Base-by-base conservation (phyloP, 2,888 invertebrate genomes). In the Lasioglossum oenotherae region DNA sequence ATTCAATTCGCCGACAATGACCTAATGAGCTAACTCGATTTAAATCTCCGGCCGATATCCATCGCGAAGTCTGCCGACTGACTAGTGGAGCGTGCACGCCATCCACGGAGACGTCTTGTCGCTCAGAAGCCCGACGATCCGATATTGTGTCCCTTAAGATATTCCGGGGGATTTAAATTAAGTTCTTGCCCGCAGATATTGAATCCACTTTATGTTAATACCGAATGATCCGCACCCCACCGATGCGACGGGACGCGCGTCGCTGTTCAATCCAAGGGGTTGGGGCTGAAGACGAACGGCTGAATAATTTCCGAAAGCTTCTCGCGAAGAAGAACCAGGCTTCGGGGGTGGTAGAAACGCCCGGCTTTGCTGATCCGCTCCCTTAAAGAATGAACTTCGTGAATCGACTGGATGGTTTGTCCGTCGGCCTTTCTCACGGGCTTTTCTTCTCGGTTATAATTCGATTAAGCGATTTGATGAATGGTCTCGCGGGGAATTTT, bases 181-280 rank as follows among this genome's bases (percentile, higher is more conserved):
- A 93, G 93, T 92, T 92, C 92, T 92, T 91, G 86, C 84, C 87
- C 87, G 85, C 84, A 91, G 92, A 93, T 94, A 93, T 93, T 93
- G 92, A 93, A 92, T 93, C 92, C 89, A 91, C 91, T 93, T 93
- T 94, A 94, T 94, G 93, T 93, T 93, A 93, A 94, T 93, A 85
- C 89, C 86, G 86, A 74, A 85, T 85, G 88, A 87, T 91, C 87
- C 87, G 84, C 76, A 72, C 81, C 82, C 72, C 77, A 73, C 57
- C 19, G 12, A 27, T 1, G 14, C 35, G 12, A 27, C 4, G 14
- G 14, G 31, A 27, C 74, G 80, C 49, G 2, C 19, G 64, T 31
- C 16, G 16, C 64, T 6, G 14, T 31, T 31, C 31, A 14, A 16
- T 31, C 6, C 1, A 6, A 6, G 27, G 31, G 64, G 31, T 31